phyloP scores from a whole-genome alignment of 2,113 vertebrate genomes.

The Cephalopterus ornatus region DNA sequence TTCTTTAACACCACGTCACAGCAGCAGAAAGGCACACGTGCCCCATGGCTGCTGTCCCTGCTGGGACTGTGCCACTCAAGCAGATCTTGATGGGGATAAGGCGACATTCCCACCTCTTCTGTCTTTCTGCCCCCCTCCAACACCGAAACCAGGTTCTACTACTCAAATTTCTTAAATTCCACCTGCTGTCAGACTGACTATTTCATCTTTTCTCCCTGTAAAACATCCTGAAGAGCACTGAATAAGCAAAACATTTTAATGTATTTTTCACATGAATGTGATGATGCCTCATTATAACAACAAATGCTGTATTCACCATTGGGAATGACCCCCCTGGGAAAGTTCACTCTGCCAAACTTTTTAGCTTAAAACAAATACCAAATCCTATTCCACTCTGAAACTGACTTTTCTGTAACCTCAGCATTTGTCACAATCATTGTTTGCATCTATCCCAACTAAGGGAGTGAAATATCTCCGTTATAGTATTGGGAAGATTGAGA shows the following conservation, averaged over 20 bases:
- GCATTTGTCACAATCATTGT: neutral
- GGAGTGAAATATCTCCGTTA: neutral
- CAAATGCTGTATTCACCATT: neutral
- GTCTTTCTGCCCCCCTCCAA: neutral
- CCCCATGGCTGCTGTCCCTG: neutral
- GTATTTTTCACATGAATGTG: neutral
- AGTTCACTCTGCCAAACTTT: neutral
- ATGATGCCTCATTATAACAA: neutral
- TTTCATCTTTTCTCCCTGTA: neutral
- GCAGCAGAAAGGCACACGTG: neutral
- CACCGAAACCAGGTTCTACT: neutral
- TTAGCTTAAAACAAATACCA: neutral
- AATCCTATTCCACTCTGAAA: neutral
- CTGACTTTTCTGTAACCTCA: neutral
- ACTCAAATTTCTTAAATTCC: neutral
- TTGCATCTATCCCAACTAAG: neutral
- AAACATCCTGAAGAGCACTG: neutral
- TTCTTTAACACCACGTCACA: fast-evolving
- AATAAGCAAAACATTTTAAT: neutral
- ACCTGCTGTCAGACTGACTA: neutral
- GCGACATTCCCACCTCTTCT: neutral
- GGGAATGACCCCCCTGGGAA: neutral
- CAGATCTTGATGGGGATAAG: neutral
- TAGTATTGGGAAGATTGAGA: neutral
- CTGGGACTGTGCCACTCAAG: neutral